phyloP scores from a whole-genome alignment of 2,888 invertebrate species.

The Apomyelois bistriatella region DNA sequence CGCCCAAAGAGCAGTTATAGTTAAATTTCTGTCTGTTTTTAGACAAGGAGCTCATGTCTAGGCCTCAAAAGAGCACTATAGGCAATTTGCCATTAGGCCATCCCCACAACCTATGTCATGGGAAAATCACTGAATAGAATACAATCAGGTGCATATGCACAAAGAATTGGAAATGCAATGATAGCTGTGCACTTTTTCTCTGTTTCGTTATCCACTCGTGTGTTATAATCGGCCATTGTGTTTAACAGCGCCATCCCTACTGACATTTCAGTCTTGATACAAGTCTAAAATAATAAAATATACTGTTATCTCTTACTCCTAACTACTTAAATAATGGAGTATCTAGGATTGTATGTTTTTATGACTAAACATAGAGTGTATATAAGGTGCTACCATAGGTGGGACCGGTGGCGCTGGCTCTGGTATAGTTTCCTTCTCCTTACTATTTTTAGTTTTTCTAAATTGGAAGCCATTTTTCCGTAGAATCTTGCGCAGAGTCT shows the following conservation, averaged over 20 bases:
- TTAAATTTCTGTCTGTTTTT: no score
- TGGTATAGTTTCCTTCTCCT: constrained; percentile 58
- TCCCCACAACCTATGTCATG: no score
- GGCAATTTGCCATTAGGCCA: no score
- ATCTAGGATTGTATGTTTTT: constrained; percentile 60
- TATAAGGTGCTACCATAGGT: constrained; percentile 64
- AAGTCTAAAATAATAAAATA: background rate
- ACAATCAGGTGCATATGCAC: no score
- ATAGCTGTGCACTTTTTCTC: no score
- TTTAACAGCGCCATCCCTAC: background rate
- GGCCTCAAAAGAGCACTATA: no score
- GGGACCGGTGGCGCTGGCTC: constrained; percentile 55
- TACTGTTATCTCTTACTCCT: background rate
- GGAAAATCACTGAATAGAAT: no score
- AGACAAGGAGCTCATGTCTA: no score
- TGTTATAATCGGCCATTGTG: background rate
- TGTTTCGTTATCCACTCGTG: no score
- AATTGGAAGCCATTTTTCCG: constrained; percentile 73
- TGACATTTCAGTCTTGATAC: background rate
- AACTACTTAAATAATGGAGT: background rate
- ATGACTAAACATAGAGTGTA: constrained; percentile 69
- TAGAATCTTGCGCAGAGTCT: constrained; percentile 65
- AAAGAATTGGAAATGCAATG: no score
- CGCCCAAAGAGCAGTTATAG: no score
- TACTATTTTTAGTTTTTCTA: constrained; percentile 67